Evolutionary conservation across 2,888 invertebrate genomes (phyloP), one percentile per base, ranked within the genome.

Genomic region (Osedax fenrisi): DNA sequence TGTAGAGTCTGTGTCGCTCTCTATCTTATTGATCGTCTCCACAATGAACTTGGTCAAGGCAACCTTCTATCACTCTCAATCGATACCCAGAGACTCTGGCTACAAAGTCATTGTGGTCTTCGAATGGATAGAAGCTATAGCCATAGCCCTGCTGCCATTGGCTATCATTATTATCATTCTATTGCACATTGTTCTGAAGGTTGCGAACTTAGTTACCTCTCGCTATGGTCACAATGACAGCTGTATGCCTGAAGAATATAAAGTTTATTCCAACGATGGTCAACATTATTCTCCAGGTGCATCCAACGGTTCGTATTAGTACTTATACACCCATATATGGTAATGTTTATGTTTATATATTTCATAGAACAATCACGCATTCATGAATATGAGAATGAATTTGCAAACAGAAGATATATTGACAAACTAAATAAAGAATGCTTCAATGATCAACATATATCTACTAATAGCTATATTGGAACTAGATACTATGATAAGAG

Each of bases 51-150:
- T 77, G 22, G 76, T 77, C 3, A 77, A 76, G 25, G 76, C 76
- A 3, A 70, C 68, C n/a, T 76, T 72, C n/a, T 67, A 26, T 17
- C 22, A 72, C 27, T 26, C 67, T 13, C 64, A 67, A 24, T 41
- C 72, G 2, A 17, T 66, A 13, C 75, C 75, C 2, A 27, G 61
- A 2, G 76, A 73, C 2, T 26, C 59, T 13, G 64, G 26, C 23
- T 77, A 75, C 66, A 5, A 25, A 17, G 73, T 76, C 27, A 64
- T 77, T n/a, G 27, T 66, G 1, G 67, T 76, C 0, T 76, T 72
- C 56, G 77, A 77, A 26, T 77, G 77, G 77, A 3, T 77, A 13
- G 77, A 77, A 61, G 73, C 72, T 1, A n/a, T 73, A 1, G 64
- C 59, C 10, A 22, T 77, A 2, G 72, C 59, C 2, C n/a, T 77